Percentiles rank a stretch among this genome's conserved stretches.
Conservation (phyloP, 1,140 invertebrate genomes). For the Pogonomyrmex barbatus region DNA sequence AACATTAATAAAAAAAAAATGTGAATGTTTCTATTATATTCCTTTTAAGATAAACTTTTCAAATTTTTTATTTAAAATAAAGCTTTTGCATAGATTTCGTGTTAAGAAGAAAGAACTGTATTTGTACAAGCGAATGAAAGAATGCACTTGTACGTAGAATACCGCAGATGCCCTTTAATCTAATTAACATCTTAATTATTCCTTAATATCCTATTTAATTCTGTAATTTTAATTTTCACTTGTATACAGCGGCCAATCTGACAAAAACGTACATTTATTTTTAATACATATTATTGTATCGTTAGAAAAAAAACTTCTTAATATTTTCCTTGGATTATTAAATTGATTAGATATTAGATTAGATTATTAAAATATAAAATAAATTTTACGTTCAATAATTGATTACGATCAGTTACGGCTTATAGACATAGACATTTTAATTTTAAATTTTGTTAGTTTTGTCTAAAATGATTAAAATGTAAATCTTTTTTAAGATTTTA, state of each 20-base stretch:
- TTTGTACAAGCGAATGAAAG: background rate
- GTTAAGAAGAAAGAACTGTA: background rate
- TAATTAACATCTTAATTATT: constrained; percentile 43
- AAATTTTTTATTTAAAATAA: constrained; percentile 41
- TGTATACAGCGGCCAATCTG: background rate
- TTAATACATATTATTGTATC: background rate
- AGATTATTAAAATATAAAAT: background rate
- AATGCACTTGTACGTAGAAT: constrained; percentile 26
- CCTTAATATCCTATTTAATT: constrained; percentile 37
- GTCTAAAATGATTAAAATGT: background rate
- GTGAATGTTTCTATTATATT: background rate
- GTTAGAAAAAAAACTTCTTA: background rate
- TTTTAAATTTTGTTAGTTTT: constrained; percentile 1
- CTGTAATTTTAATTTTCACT: constrained; percentile 29
- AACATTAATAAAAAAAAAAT: background rate
- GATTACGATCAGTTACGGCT: background rate
- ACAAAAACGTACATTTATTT: background rate
- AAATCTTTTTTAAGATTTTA: background rate
- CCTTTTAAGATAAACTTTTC: constrained; percentile 18
- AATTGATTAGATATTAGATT: no score
- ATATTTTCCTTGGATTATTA: constrained; percentile 4
- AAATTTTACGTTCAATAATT: no score
- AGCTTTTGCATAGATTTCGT: constrained; percentile 16
- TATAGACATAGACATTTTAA: background rate
- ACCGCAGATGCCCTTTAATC: constrained; percentile 17